Evolutionary conservation across 2,888 invertebrate species (phyloP).

Genomic region (Oscheius myriophilus): DNA sequence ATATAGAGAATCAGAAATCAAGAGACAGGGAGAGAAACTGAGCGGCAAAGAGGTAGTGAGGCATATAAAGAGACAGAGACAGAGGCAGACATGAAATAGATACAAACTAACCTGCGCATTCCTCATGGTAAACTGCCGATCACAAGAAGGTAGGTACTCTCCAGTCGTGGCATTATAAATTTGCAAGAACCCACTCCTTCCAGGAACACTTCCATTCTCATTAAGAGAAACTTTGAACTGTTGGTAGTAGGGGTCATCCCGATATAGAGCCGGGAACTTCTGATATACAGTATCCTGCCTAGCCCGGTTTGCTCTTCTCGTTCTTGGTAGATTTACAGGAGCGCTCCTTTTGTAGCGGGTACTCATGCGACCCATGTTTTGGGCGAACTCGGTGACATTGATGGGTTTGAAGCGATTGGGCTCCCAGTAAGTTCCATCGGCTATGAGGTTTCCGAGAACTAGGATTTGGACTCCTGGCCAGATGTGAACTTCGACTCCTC

Average conservation of each 20-base stretch:
- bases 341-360: constrained; percentile 51
- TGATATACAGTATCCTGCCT: constrained; percentile 60
- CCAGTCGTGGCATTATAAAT: constrained; percentile 92
- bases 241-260: constrained; percentile 69
- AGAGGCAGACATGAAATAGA: not conserved
- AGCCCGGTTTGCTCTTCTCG: constrained; percentile 32
- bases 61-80: too few species aligned
- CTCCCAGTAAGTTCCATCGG: constrained; percentile 82
- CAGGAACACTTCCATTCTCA: constrained; percentile 49
- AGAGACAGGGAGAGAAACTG: not conserved
- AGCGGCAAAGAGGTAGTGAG: too few species aligned
- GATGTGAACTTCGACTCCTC: constrained; percentile 85
- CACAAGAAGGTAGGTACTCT: constrained; percentile 97
- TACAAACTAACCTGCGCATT: constrained; percentile 78
- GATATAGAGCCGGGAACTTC: constrained; percentile 65
- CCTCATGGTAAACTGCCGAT: constrained; percentile 90
- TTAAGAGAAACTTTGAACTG: constrained; percentile 55
- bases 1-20: too few species aligned
- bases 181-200: constrained; percentile 63
- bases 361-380: constrained; percentile 52
- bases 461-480: constrained; percentile 82
- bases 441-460: constrained; percentile 86
- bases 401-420: constrained; percentile 70
- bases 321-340: constrained; percentile 1
- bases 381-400: constrained; percentile 66